These are phyloP conservation scores for Acrossocheilus wenchowensis DNA, from an alignment of 2,797 vertebrate species.

Conservation along the genomic window DNA sequence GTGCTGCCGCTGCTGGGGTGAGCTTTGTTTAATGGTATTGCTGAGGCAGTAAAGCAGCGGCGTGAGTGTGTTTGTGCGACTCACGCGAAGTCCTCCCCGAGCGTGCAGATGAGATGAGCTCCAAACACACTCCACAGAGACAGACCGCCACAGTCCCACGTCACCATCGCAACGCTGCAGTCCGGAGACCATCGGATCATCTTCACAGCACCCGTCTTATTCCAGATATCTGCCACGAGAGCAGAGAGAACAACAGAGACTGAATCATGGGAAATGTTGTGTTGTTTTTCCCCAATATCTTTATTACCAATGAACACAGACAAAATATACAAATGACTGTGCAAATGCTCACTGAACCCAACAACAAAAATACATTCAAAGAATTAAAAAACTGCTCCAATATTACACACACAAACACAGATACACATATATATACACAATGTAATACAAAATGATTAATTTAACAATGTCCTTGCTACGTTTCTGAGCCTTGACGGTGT, in stretches of 20 bases:
- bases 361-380: not conserved
- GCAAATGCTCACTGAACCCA: not conserved
- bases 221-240: conserved; percentile 87
- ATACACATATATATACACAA: too few species aligned
- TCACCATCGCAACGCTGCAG: conserved; percentile 94
- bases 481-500: too few species aligned
- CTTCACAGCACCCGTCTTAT: conserved; percentile 96
- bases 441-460: too few species aligned
- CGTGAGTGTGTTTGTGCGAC: conserved; percentile 64
- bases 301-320: not conserved
- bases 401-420: too few species aligned
- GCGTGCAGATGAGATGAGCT: conserved; percentile 96
- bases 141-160: conserved; percentile 94
- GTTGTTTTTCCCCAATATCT: not conserved
- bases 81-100: conserved; percentile 97
- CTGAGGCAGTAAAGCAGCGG: not conserved
- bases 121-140: conserved; percentile 99
- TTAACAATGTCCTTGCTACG: too few species aligned
- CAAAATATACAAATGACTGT: not conserved
- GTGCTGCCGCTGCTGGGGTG: not conserved
- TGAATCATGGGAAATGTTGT: not conserved
- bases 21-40: not conserved
- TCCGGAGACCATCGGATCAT: conserved; percentile 96
- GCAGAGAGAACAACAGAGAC: not conserved
- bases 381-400: too few species aligned